Base-by-base conservation (phyloP, 2,797 vertebrate genomes). In the Pseudotriccus pelzelni region DNA sequence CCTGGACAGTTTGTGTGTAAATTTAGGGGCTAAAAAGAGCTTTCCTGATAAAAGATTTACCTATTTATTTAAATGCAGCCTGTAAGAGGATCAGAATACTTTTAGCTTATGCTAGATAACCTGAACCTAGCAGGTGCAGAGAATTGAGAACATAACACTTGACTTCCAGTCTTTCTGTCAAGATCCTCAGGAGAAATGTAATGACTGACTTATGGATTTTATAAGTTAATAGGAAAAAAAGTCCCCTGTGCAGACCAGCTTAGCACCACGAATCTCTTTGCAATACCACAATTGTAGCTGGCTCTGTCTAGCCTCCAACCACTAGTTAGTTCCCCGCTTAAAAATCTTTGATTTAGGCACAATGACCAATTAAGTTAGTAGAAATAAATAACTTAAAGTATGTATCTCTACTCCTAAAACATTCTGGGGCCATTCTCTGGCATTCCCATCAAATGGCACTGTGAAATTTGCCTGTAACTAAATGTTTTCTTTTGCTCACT, bases 281-380 rank as follows among this genome's bases (percentile, higher is more conserved):
- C 46, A 72, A 14, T 41, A 36, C 2, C 13, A 12, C 0, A 0
- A 6, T 8, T 24, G 17, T 9, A 55, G 14, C 9, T 69, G 25
- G 2, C 14, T 68, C 2, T 37, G 39, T 34, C 17, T 58, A 55
- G 7, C 18, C 23, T 73, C 30, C 24, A 73, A 60, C 60, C 5
- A 3, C 5, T 27, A 8, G 5, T n/a, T 21, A 8, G 4, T n/a
- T 21, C 6, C 7, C 17, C 46, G 3, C 19, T 73, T 36, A 36
- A 73, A 92, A 82, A 81, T 36, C 14, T 63, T 25, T 6, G 18
- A 7, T 41, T 63, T 39, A 84, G 22, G 7, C 46, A 73, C 9
- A 72, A 53, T 36, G 4, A 16, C 7, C 66, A 32, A 9, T 25
- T 32, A 36, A 62, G 7, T 44, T 56, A 12, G 28, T 25, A 52